Evolutionary conservation across 2,113 vertebrate genomes (phyloP), one percentile per base, ranked within the genome.

Genomic region (Riparia riparia): DNA sequence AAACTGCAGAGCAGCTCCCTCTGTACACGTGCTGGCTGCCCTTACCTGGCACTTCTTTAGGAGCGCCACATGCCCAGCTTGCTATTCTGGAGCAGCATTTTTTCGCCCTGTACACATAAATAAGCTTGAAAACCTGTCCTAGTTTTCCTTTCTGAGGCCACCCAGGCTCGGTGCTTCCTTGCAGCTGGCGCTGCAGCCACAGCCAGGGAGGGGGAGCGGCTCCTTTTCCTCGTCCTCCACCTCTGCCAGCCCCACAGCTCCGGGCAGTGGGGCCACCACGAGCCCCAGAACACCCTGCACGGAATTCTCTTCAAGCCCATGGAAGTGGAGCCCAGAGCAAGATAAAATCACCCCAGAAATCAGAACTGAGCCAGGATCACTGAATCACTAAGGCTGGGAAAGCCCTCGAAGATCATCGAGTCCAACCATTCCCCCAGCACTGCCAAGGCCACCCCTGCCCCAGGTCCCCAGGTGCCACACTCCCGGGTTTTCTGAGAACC

Each of bases 221-320:
- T 56, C 41, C 0, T 17, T 10, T 20, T 32, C n/a, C 58, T 37
- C 2, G 4, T 7, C 5, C 19, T 12, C 34, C 39, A 2, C 10
- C 42, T 12, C 45, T 69, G 9, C 56, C 70, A 82, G 61, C 34
- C 68, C 69, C 69, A 31, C 37, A 12, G 51, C 41, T 24, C 45
- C 2, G n/a, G 42, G 31, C 45, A 54, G 19, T 3, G 15, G 53
- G 44, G 39, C 31, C 53, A 39, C 66, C 53, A 4, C 26, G 9
- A 37, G 10, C 37, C 34, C 28, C 8, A 20, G 3, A 16, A 4
- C 19, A 6, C 14, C 29, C 73, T 24, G 32, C 49, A 15, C 0
- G 0, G 66, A 22, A 8, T 53, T 16, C 76, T 60, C 51, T 17
- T 20, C 18, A 32, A 44, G 47, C 9, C 50, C 32, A 2, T 42